phyloP scores from a whole-genome alignment of 2,888 invertebrate genomes.

The Amphipyra tragopoginis region DNA sequence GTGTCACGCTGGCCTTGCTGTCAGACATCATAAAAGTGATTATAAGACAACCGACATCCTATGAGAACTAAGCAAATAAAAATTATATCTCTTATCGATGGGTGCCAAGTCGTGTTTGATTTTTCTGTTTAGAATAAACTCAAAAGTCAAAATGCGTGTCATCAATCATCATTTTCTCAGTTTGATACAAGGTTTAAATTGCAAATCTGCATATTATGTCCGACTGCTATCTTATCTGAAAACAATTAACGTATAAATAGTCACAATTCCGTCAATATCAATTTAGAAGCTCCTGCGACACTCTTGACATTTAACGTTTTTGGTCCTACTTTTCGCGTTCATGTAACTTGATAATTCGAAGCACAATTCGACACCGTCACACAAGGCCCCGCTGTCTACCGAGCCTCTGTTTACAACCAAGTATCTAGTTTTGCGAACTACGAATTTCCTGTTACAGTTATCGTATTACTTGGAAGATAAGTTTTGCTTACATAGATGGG shows the following conservation, averaged over 20 bases:
- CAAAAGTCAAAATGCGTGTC: too few species aligned
- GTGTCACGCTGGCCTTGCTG: constrained; percentile 18
- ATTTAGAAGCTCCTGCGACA: constrained; percentile 30
- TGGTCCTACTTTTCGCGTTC: constrained; percentile 16
- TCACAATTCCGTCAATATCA: constrained; percentile 8
- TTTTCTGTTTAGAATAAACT: neutral
- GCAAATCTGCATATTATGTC: constrained; percentile 6
- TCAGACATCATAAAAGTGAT: constrained; percentile 13
- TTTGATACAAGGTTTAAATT: neutral
- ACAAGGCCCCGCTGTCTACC: constrained; percentile 58
- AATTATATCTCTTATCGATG: neutral
- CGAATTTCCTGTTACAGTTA: constrained; percentile 60
- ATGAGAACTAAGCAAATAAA: neutral
- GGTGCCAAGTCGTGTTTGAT: neutral
- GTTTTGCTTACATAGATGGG: constrained; percentile 41
- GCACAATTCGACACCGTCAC: constrained; percentile 22
- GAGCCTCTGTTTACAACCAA: constrained; percentile 44
- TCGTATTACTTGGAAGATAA: constrained; percentile 57
- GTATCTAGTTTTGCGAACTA: constrained; percentile 46
- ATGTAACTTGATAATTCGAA: constrained; percentile 18
- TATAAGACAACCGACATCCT: neutral
- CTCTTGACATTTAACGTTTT: constrained; percentile 40
- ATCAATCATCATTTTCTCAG: constrained; percentile 15
- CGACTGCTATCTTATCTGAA: constrained; percentile 11
- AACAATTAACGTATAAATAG: constrained; percentile 3